Conservation (phyloP, 2,797 vertebrate genomes). For the Danio aesculapii region DNA sequence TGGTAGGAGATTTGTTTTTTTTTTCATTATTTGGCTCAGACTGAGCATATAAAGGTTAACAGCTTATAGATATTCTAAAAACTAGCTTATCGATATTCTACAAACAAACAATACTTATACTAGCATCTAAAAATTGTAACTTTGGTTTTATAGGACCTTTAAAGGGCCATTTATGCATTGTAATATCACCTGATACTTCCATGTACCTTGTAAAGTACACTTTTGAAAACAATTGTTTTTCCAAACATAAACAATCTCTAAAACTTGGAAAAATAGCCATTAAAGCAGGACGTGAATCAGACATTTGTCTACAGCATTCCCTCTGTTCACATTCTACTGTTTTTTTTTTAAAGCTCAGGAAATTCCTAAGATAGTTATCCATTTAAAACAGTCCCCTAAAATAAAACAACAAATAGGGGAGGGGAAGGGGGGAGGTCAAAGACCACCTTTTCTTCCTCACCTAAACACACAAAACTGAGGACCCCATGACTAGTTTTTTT, state of each 20-base stretch:
- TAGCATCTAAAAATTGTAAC: too few species aligned
- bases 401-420: slow-evolving; percentile 36
- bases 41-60: too few species aligned
- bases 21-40: too few species aligned
- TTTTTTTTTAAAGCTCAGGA: slow-evolving; percentile 50
- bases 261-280: not conserved
- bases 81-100: too few species aligned
- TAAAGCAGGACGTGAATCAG: not conserved
- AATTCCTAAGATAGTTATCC: slow-evolving; percentile 57
- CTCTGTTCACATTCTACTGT: not conserved
- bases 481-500: not conserved
- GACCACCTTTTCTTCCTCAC: not conserved
- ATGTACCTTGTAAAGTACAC: not conserved
- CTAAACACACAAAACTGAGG: not conserved
- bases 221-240: not conserved
- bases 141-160: too few species aligned
- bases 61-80: too few species aligned
- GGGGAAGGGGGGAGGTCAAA: not conserved
- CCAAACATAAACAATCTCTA: not conserved
- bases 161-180: not conserved
- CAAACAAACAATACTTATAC: too few species aligned
- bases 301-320: not conserved
- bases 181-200: not conserved
- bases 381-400: slow-evolving; percentile 43
- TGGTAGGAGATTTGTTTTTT: too few species aligned